Percentiles rank a stretch among this genome's conserved stretches.
Conservation (phyloP, 2,113 vertebrate species). For the Lonchura striata region DNA sequence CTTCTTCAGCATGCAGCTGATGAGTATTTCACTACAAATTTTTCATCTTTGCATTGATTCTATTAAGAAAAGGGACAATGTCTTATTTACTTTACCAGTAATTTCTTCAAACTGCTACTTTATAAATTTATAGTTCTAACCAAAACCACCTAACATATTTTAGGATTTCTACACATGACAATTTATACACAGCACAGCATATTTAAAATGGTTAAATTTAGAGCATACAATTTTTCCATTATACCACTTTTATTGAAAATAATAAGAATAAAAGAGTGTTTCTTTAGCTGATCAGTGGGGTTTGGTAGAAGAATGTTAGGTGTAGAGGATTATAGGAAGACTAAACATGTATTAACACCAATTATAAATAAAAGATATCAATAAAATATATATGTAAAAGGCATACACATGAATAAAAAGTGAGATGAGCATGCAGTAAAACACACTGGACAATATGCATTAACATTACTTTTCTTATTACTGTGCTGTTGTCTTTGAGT, state of each 20-base stretch:
- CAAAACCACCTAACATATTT: not conserved
- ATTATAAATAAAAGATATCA: not conserved
- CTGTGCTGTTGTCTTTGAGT: accelerated
- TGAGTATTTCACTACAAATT: not conserved
- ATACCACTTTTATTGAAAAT: not conserved
- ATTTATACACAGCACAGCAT: not conserved
- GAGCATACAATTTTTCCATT: not conserved
- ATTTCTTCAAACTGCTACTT: not conserved
- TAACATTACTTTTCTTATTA: not conserved
- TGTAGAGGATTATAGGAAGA: not conserved
- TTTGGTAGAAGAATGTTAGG: not conserved
- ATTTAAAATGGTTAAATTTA: not conserved
- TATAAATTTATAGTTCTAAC: not conserved
- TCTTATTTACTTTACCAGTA: not conserved
- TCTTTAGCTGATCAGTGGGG: not conserved
- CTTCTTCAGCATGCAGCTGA: not conserved
- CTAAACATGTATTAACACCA: not conserved
- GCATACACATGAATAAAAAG: not conserved
- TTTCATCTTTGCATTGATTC: not conserved
- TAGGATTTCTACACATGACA: not conserved
- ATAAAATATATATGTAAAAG: not conserved
- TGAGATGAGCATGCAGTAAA: not conserved
- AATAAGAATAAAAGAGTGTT: not conserved
- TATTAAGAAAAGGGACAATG: not conserved
- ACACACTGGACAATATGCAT: not conserved